Evolutionary conservation across 2,797 vertebrate genomes (phyloP).

Genomic region (Heliangelus exortis): DNA sequence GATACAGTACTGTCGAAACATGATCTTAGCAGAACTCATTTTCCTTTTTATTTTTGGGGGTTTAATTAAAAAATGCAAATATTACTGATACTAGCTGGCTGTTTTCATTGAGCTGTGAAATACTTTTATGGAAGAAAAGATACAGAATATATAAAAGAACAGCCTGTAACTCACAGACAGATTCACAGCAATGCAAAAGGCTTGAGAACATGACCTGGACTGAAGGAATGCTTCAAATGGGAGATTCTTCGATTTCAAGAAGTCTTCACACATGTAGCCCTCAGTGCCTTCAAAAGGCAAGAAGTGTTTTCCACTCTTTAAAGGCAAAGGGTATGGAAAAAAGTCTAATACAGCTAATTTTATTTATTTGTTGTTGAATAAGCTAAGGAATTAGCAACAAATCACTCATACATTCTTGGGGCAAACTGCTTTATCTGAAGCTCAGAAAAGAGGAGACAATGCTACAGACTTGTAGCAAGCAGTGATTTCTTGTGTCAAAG

Average conservation of each 20-base stretch:
- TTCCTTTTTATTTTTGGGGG: background rate
- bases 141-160: background rate
- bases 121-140: background rate
- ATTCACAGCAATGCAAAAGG: background rate
- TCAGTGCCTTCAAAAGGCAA: background rate
- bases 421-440: background rate
- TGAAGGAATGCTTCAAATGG: background rate
- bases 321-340: background rate
- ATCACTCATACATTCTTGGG: background rate
- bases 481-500: background rate
- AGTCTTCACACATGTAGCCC: background rate
- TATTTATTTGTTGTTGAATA: background rate
- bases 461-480: background rate
- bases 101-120: conserved; percentile 7
- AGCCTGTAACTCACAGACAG: background rate
- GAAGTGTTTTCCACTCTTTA: background rate
- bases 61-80: conserved; percentile 6
- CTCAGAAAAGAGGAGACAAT: background rate
- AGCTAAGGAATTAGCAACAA: background rate
- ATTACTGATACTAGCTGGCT: background rate
- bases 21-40: background rate
- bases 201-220: background rate
- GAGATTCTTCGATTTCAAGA: background rate
- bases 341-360: background rate
- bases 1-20: background rate